Base-by-base conservation (phyloP, 2,888 invertebrate genomes). In the Schizotus pectinicornis region DNA sequence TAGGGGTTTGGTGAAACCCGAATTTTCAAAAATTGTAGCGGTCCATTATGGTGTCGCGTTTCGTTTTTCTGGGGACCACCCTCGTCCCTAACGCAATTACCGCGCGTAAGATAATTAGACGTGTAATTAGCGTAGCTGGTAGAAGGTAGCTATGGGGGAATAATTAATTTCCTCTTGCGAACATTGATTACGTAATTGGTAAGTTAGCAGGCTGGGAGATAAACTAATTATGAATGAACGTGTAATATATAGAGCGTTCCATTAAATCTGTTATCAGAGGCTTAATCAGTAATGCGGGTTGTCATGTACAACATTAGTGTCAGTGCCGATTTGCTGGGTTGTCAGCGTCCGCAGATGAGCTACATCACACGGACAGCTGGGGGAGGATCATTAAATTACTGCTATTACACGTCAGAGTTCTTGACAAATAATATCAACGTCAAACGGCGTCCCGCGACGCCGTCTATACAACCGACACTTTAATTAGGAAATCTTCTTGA, bases 251-350 rank as follows among this genome's bases (percentile, higher is more conserved):
- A 73, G 74, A 75, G 70, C 74, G 73, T 75, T 72, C 75, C 75
- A 76, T 77, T 78, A 78, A 77, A 77, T 75, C 77, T 74, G 77
- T 77, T 78, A 78, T 77, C 78, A 74, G 74, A 69, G 70, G 74
- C 71, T 75, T 77, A 77, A 79, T 78, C 79, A 72, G 72, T 77
- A 77, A 77, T 77, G 71, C 74, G 74, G 73, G 74, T 74, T 78
- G 79, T 78, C 78, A 77, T 77, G 77, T 74, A 75, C 74, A 73
- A 77, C 75, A 77, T 77, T 77, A 77, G 74, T 74, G 78, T 79
- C 77, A 70, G 67, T 65, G 72, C 71, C 74, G 76, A 77, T 77
- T 76, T 75, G 75, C 75, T 69, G 64, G 62, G 64, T 69, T 71
- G 74, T 71, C 74, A 71, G 61, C 74, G 69, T 62, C 60, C 67